phyloP scores from a whole-genome alignment of 2,113 vertebrate genomes.

The Hiodon alosoides region DNA sequence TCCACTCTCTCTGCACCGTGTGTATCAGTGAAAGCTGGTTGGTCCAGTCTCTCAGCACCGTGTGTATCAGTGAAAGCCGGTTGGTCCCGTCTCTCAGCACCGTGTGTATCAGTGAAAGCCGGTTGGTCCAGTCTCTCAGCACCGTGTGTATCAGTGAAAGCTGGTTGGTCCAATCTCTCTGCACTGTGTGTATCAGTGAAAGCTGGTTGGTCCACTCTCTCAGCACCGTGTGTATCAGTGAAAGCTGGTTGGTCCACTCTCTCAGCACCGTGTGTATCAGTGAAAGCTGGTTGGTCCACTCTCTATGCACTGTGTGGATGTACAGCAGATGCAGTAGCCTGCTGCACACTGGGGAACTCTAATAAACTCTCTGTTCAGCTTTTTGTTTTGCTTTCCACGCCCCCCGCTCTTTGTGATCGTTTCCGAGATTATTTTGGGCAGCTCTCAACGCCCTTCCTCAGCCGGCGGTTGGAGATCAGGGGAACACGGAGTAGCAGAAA shows the following conservation, averaged over 20 bases:
- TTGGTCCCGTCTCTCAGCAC: too few relatives aligned
- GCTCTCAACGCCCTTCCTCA: slow-evolving; percentile 17
- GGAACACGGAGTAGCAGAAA: not conserved
- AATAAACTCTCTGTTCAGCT: slow-evolving; percentile 14
- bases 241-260: not conserved
- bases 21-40: too few relatives aligned
- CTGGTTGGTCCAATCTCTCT: too few relatives aligned
- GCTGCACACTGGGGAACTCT: not conserved
- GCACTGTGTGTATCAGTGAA: too few relatives aligned
- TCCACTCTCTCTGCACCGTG: too few relatives aligned
- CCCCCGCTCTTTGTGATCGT: slow-evolving; percentile 8
- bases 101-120: too few relatives aligned
- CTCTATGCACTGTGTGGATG: not conserved
- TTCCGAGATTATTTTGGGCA: slow-evolving; percentile 13
- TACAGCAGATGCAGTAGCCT: not conserved
- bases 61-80: too few relatives aligned
- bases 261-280: not conserved
- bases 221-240: too few relatives aligned
- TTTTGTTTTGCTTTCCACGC: slow-evolving; percentile 10
- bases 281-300: not conserved
- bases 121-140: too few relatives aligned
- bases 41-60: too few relatives aligned
- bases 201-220: too few relatives aligned
- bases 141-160: too few relatives aligned
- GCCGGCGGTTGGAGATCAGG: not conserved